Evolutionary conservation across 2,888 invertebrate species (phyloP).

Genomic region (Andrena marginata): DNA sequence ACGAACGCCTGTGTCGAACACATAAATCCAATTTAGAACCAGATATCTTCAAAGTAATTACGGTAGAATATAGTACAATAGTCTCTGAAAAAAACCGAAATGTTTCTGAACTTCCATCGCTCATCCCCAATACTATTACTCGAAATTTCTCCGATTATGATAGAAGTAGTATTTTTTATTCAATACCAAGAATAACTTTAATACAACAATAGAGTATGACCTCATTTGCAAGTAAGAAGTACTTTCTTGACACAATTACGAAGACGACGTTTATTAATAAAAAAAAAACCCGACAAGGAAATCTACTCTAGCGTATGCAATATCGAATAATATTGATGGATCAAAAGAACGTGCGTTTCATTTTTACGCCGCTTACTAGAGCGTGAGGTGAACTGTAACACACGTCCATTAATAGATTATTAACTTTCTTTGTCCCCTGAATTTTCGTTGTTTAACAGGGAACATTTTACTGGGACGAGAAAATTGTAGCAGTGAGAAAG

Average conservation of each 20-base stretch:
- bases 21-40: neutral
- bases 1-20: neutral
- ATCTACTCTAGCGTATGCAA: slow-evolving; percentile 27
- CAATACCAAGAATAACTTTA: neutral
- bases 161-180: neutral
- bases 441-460: neutral
- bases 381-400: slow-evolving; percentile 9
- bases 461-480: too few relatives aligned
- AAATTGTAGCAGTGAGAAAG: too few relatives aligned
- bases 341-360: slow-evolving; percentile 25
- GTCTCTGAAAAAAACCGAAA: neutral
- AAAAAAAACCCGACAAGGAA: slow-evolving; percentile 29
- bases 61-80: neutral
- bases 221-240: neutral
- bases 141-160: neutral
- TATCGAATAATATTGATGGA: slow-evolving; percentile 38
- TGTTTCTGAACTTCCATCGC: neutral
- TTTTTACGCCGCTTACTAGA: slow-evolving; percentile 41
- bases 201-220: neutral
- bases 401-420: slow-evolving; percentile 41
- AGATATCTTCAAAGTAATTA: neutral
- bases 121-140: too few relatives aligned
- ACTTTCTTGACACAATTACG: slow-evolving; percentile 8
- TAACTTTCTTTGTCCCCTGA: slow-evolving; percentile 3
- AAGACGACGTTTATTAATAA: slow-evolving; percentile 35